phyloP scores from a whole-genome alignment of 2,888 invertebrate species.

The Agrochola circellaris region DNA sequence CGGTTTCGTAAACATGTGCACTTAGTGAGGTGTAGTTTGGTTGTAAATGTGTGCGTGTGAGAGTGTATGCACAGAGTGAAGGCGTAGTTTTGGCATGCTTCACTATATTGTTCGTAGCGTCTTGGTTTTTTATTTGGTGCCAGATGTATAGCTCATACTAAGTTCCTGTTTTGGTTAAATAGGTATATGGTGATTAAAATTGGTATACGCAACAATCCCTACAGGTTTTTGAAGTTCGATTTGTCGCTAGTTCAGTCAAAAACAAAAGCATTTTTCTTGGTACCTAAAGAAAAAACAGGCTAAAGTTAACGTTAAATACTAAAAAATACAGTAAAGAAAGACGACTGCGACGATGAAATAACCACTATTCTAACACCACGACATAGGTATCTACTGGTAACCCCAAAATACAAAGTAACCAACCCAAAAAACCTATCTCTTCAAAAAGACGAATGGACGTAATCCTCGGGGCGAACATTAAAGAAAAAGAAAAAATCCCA shows the following conservation, averaged over 20 bases:
- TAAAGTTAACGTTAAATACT: not conserved
- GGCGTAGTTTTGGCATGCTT: too few species aligned
- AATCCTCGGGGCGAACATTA: slow-evolving; percentile 71
- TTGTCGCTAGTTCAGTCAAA: not conserved
- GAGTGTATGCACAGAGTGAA: too few species aligned
- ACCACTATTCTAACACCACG: not conserved
- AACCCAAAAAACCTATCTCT: slow-evolving; percentile 35
- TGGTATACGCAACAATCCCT: not conserved
- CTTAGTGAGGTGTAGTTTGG: too few species aligned
- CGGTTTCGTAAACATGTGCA: too few species aligned
- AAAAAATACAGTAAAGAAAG: not conserved
- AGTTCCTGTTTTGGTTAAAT: not conserved
- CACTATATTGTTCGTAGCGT: too few species aligned
- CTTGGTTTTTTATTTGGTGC: too few species aligned
- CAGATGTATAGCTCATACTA: not conserved
- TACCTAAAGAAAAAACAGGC: not conserved
- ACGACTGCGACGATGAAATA: not conserved
- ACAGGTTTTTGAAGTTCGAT: not conserved
- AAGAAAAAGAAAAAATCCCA: slow-evolving; percentile 59
- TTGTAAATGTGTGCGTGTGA: too few species aligned
- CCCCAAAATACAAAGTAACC: slow-evolving; percentile 43
- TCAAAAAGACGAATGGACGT: slow-evolving; percentile 63
- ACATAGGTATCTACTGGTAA: slow-evolving; percentile 14
- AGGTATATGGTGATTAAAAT: too few species aligned
- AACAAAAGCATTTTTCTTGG: not conserved